phyloP scores from a whole-genome alignment of 2,797 vertebrate genomes.

The Bradypus variegatus region DNA sequence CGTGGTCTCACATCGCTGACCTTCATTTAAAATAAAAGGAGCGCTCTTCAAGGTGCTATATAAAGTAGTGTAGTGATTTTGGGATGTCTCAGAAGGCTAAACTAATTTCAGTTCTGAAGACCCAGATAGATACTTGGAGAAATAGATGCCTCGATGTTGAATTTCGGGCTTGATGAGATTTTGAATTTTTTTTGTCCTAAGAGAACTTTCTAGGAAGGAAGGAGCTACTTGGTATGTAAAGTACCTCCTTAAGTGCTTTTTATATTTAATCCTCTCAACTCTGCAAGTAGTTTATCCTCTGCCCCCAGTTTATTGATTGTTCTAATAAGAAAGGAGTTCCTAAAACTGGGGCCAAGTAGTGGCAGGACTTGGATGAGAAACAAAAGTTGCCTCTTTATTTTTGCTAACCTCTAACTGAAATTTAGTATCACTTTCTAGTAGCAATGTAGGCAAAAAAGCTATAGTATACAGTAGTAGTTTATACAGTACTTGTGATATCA shows the following conservation, averaged over 20 bases:
- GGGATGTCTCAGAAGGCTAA: background rate
- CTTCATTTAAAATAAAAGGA: background rate
- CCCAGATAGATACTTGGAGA: background rate
- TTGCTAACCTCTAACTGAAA: background rate
- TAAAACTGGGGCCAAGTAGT: background rate
- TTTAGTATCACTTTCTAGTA: background rate
- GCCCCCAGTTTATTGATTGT: background rate
- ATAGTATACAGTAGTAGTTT: no score
- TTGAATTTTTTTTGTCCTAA: background rate
- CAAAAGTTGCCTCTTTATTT: background rate
- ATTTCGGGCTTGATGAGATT: background rate
- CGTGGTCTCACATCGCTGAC: background rate
- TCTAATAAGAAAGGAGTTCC: slow-evolving; percentile 4
- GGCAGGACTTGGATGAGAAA: slow-evolving; percentile 12
- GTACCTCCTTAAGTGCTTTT: background rate
- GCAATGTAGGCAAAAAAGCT: background rate
- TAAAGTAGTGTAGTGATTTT: background rate
- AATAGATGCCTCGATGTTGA: background rate
- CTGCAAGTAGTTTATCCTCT: background rate
- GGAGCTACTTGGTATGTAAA: background rate
- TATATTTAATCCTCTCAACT: background rate
- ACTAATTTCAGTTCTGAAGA: background rate
- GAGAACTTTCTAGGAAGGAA: slow-evolving; percentile 23
- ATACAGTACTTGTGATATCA: background rate
- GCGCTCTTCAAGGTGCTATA: background rate